Evolutionary conservation across 1,140 invertebrate genomes (phyloP).

Genomic region (Zaprionus inermis): DNA sequence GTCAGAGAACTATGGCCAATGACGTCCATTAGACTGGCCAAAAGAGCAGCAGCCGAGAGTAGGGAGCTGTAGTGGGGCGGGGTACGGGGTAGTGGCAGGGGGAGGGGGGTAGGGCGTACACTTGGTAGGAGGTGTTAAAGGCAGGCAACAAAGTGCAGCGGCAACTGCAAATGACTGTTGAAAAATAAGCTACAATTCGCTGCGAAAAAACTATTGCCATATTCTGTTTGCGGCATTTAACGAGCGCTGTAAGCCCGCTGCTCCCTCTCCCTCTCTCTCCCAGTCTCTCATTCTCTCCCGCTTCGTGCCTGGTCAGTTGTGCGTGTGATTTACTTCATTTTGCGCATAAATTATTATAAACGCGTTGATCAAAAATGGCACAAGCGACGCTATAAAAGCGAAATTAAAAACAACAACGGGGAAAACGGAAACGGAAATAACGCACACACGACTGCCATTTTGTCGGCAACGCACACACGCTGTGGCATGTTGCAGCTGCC

Average conservation of each 20-base stretch:
- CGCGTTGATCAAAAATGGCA: conserved; percentile 56
- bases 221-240: conserved; percentile 81
- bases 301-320: conserved; percentile 30
- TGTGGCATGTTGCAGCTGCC: conserved; percentile 27
- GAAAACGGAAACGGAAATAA: conserved; percentile 48
- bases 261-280: conserved; percentile 3
- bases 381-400: conserved; percentile 40
- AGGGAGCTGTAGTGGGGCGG: too few relatives aligned
- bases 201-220: conserved; percentile 73
- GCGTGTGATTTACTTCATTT: conserved; percentile 74
- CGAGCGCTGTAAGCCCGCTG: conserved; percentile 20
- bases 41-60: conserved; percentile 37
- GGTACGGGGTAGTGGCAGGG: neutral
- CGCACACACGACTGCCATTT: conserved; percentile 42
- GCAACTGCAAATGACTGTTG: conserved; percentile 77
- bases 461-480: conserved; percentile 21
- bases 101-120: neutral
- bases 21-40: conserved; percentile 75
- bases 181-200: conserved; percentile 71
- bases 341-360: conserved; percentile 78
- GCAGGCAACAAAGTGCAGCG: conserved; percentile 63
- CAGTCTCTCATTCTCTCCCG: conserved; percentile 9
- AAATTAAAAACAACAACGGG: conserved; percentile 41
- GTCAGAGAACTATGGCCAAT: conserved; percentile 82
- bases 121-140: conserved; percentile 17